Conservation (phyloP, 2,113 vertebrate species). For the Ursus arctos region DNA sequence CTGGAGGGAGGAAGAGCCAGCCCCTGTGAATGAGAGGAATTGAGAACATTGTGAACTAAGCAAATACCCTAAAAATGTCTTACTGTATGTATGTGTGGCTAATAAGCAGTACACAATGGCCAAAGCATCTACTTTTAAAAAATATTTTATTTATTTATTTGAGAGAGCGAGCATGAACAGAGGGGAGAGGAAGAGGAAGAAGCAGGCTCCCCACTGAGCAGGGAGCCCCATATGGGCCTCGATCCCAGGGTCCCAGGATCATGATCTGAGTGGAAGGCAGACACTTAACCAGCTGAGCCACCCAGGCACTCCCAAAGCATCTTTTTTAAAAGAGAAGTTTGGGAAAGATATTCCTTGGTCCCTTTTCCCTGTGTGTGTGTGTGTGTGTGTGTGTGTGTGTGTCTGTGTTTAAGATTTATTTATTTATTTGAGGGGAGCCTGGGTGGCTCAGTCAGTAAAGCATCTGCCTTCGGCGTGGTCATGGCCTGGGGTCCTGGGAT, state of each 20-base stretch:
- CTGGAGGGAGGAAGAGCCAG: background rate
- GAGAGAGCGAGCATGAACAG: background rate
- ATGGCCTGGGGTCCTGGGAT: too few species aligned
- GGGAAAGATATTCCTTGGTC: background rate
- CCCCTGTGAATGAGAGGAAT: background rate
- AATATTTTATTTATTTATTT: background rate
- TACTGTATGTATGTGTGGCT: background rate
- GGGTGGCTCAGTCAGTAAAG: too few species aligned
- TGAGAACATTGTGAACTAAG: constrained; percentile 31
- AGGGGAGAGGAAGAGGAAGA: background rate
- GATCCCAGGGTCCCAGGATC: background rate
- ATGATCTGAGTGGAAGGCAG: background rate
- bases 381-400: too few species aligned
- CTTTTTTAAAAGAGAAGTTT: constrained; percentile 14
- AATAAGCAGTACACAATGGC: background rate
- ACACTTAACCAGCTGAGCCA: background rate
- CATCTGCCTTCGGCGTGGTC: too few species aligned
- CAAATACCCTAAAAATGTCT: background rate
- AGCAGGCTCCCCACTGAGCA: background rate
- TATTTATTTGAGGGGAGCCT: background rate
- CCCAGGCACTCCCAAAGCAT: background rate
- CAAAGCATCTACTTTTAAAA: background rate
- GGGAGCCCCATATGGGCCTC: background rate
- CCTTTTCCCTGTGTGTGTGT: background rate
- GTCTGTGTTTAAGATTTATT: too few species aligned